phyloP scores from a whole-genome alignment of 2,113 vertebrate species.

The Odontesthes bonariensis region DNA sequence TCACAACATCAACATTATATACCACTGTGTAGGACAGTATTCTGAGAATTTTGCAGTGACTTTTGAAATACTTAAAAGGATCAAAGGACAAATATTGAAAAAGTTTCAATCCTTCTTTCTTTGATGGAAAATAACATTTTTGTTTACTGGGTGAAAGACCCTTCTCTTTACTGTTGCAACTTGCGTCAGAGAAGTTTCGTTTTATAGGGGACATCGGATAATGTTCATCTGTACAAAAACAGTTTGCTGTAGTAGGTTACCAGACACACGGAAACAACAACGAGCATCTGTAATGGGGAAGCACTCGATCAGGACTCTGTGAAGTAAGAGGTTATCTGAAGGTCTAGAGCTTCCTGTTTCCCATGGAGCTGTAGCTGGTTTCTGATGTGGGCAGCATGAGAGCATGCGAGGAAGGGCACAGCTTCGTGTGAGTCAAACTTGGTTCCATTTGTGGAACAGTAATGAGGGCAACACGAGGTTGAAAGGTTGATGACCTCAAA shows the following conservation, averaged over 20 bases:
- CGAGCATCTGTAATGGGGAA: constrained; percentile 30
- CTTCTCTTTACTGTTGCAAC: not conserved
- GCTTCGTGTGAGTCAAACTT: constrained; percentile 59
- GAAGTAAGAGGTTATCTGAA: constrained; percentile 62
- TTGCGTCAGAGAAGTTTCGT: too few species aligned
- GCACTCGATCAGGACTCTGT: constrained; percentile 29
- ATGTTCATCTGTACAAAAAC: not conserved
- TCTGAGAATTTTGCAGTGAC: not conserved
- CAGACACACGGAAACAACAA: constrained; percentile 8
- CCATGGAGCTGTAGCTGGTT: constrained; percentile 13
- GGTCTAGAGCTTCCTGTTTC: constrained; percentile 72
- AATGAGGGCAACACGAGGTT: constrained; percentile 40
- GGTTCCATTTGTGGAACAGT: constrained; percentile 53
- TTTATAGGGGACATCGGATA: too few species aligned
- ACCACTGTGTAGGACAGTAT: not conserved
- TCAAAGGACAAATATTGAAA: not conserved
- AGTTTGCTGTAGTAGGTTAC: constrained; percentile 1
- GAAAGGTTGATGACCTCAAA: constrained; percentile 51
- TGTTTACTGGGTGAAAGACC: not conserved
- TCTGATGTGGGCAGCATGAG: constrained; percentile 26
- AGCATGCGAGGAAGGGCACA: constrained; percentile 24
- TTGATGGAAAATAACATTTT: not conserved
- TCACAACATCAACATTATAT: not conserved
- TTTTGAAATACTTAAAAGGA: not conserved
- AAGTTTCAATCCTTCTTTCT: not conserved